Conservation (phyloP, 1,140 invertebrate genomes). For the Tachypleus tridentatus region DNA sequence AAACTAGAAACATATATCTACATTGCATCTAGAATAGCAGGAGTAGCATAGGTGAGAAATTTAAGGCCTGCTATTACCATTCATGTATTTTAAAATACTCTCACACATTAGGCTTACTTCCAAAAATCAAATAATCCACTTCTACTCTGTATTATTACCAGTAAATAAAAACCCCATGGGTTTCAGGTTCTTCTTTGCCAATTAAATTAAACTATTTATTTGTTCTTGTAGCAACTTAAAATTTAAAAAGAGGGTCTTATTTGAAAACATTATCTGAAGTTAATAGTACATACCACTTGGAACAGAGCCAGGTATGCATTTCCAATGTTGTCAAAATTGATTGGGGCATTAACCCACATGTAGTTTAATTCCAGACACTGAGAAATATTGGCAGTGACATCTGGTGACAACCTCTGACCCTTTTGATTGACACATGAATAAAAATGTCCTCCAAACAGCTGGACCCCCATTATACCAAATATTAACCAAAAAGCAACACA, state of each 20-base stretch:
- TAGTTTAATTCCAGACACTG: conserved; percentile 75
- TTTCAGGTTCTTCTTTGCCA: too few relatives aligned
- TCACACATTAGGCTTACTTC: too few relatives aligned
- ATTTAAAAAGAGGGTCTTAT: conserved; percentile 5
- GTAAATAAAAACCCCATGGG: too few relatives aligned
- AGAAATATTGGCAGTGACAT: conserved; percentile 71
- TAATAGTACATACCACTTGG: conserved; percentile 57
- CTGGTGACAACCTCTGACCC: conserved; percentile 62
- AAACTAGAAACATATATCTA: too few relatives aligned
- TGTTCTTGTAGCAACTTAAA: conserved; percentile 5
- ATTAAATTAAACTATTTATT: too few relatives aligned
- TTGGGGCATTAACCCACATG: conserved; percentile 92
- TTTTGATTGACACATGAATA: conserved; percentile 69
- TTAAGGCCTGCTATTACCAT: too few relatives aligned
- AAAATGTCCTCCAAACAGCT: conserved; percentile 80
- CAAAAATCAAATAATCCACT: too few relatives aligned
- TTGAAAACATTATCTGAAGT: too few relatives aligned
- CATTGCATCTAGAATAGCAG: too few relatives aligned
- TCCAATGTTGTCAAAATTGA: conserved; percentile 97
- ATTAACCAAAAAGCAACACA: conserved; percentile 86
- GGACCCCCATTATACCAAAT: conserved; percentile 83
- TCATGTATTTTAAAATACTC: too few relatives aligned
- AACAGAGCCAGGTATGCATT: conserved; percentile 95
- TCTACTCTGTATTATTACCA: too few relatives aligned
- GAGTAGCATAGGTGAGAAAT: too few relatives aligned